Conservation (phyloP, 2,113 vertebrate genomes). For the Odobenus rosmarus region DNA sequence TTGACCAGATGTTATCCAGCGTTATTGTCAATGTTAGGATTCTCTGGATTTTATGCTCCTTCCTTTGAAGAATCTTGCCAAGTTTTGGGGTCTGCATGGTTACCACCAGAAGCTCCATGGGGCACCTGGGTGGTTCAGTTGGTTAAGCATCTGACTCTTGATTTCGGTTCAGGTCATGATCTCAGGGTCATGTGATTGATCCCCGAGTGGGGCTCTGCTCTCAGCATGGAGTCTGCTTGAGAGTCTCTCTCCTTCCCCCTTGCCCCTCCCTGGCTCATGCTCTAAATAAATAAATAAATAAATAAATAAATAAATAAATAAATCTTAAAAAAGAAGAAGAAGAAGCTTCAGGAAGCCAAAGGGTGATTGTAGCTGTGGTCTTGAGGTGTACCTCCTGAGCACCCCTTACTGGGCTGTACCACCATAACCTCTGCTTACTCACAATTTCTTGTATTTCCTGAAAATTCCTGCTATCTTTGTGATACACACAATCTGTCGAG, state of each 20-base stretch:
- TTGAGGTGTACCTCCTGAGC: neutral
- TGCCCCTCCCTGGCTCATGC: too few relatives aligned
- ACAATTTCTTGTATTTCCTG: neutral
- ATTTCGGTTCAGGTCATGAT: too few relatives aligned
- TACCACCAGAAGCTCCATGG: neutral
- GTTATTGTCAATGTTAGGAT: neutral
- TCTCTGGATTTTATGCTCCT: neutral
- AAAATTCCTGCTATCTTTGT: neutral
- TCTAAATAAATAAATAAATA: too few relatives aligned
- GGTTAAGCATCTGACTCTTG: too few relatives aligned
- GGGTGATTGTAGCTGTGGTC: neutral
- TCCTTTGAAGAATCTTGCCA: neutral
- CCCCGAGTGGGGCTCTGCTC: too few relatives aligned
- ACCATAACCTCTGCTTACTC: neutral
- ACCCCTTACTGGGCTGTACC: neutral
- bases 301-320: too few relatives aligned
- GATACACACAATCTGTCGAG: neutral
- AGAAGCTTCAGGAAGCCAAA: neutral
- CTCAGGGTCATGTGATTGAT: too few relatives aligned
- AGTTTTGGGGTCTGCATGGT: neutral
- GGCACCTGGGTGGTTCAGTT: too few relatives aligned
- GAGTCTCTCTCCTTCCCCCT: too few relatives aligned
- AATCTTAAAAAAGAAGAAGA: too few relatives aligned
- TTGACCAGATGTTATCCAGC: neutral
- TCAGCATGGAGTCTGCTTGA: too few relatives aligned